A percentile compares a stretch with the other conserved stretches of the same genome.
These are phyloP conservation scores for Aradophagus sp. DNA, from an alignment of 1,140 invertebrate species.

Conservation along the genomic window DNA sequence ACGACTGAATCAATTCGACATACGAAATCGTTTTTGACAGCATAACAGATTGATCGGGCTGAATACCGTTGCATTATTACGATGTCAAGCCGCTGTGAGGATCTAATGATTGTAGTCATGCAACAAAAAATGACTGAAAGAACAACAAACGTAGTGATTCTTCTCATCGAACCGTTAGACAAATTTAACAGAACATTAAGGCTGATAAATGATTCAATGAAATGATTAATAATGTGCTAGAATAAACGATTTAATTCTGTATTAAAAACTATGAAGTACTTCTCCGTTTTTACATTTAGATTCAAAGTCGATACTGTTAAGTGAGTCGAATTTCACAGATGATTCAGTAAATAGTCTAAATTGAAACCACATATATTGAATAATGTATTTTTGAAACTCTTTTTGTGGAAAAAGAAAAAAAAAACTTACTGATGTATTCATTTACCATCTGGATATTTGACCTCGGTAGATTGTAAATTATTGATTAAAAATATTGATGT, in stretches of 20 bases:
- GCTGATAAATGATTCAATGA: slow-evolving; percentile 12
- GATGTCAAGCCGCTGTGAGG: slow-evolving; percentile 19
- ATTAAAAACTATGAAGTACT: neutral
- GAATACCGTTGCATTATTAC: slow-evolving; percentile 35
- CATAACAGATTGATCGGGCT: slow-evolving; percentile 18
- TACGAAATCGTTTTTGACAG: slow-evolving; percentile 13
- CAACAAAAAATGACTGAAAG: slow-evolving; percentile 11
- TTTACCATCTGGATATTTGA: too few species aligned
- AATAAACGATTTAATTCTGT: slow-evolving; percentile 6
- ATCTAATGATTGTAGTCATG: slow-evolving; percentile 15
- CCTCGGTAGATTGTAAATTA: too few species aligned
- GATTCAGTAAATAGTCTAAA: too few species aligned
- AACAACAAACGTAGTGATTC: slow-evolving; percentile 9
- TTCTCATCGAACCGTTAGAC: slow-evolving; percentile 13
- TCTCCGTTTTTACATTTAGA: too few species aligned
- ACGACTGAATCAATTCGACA: slow-evolving; percentile 15
- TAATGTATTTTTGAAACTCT: too few species aligned
- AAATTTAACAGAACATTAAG: slow-evolving; percentile 18
- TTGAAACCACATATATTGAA: too few species aligned
- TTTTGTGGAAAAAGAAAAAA: too few species aligned
- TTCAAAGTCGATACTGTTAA: too few species aligned
- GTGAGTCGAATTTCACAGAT: too few species aligned
- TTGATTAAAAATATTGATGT: too few species aligned
- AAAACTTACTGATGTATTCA: too few species aligned
- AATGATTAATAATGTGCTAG: slow-evolving; percentile 3